Conservation (phyloP, 2,113 vertebrate genomes). For the human region DNA sequence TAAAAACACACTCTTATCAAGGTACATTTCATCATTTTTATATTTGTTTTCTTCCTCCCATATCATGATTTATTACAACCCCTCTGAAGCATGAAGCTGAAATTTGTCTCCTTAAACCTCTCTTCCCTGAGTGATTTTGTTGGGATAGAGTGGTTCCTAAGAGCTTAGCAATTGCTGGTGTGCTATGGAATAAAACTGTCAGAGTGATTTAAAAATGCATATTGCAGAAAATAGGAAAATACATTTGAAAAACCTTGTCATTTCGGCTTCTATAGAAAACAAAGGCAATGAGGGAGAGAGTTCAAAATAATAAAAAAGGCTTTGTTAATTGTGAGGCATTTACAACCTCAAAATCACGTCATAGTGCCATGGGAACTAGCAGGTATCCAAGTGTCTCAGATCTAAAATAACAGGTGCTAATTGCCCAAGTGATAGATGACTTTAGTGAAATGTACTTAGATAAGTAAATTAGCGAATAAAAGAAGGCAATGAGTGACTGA, state of each 20-base stretch:
- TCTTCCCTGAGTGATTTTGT: constrained; percentile 49
- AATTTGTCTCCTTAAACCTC: constrained; percentile 55
- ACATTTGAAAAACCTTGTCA: constrained; percentile 38
- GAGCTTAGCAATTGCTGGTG: constrained; percentile 41
- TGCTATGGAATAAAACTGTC: constrained; percentile 62
- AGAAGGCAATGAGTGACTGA: neutral
- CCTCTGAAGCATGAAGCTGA: constrained; percentile 46
- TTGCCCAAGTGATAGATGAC: neutral
- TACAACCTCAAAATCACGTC: neutral
- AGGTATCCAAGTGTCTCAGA: neutral
- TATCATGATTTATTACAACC: constrained; percentile 45
- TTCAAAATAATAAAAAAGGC: constrained; percentile 31
- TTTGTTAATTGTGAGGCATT: constrained; percentile 37
- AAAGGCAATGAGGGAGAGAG: constrained; percentile 28
- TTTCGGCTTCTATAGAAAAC: constrained; percentile 47
- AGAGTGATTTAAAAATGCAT: constrained; percentile 68
- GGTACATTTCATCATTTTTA: constrained; percentile 69
- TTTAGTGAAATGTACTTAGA: neutral
- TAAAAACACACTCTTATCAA: constrained; percentile 59
- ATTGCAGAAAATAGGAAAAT: constrained; percentile 58
- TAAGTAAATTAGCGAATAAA: neutral
- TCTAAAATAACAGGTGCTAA: neutral
- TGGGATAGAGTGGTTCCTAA: constrained; percentile 10
- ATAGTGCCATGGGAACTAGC: neutral
- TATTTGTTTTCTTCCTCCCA: constrained; percentile 45